These are phyloP conservation scores for Onchidella celtica DNA, from an alignment of 2,888 invertebrate species.

Conservation along the genomic window DNA sequence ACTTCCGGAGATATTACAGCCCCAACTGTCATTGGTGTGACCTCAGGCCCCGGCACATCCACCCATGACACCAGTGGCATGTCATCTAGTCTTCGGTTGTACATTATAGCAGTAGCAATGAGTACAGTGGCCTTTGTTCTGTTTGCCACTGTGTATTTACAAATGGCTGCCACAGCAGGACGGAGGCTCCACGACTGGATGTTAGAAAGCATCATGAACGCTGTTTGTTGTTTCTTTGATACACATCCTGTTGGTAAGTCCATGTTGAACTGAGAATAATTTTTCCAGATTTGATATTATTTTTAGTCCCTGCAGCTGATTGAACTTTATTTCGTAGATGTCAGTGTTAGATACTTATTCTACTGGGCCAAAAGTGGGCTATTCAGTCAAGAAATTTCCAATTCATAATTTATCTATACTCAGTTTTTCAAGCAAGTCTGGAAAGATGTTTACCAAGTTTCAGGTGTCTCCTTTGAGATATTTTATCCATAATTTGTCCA, in stretches of 20 bases:
- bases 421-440: too few relatives aligned
- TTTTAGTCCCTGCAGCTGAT: too few relatives aligned
- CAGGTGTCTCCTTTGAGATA: too few relatives aligned
- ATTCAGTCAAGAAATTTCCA: too few relatives aligned
- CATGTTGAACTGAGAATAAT: too few relatives aligned
- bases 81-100: constrained; percentile 40
- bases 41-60: neutral
- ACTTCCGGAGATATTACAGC: neutral
- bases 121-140: constrained; percentile 31
- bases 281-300: too few relatives aligned
- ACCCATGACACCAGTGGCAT: neutral
- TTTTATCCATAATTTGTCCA: too few relatives aligned
- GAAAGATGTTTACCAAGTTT: too few relatives aligned
- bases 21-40: neutral
- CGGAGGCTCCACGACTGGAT: constrained; percentile 89
- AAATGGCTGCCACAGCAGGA: constrained; percentile 85
- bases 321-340: neutral
- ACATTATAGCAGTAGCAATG: constrained; percentile 42
- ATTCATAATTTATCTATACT: too few relatives aligned
- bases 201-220: constrained; percentile 89
- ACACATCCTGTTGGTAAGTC: constrained; percentile 88
- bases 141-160: constrained; percentile 39
- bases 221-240: constrained; percentile 93
- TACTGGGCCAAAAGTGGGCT: too few relatives aligned
- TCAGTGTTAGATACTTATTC: too few relatives aligned